Evolutionary conservation across 2,888 invertebrate species (phyloP).

Genomic region (Leptinotarsa peninsularis): DNA sequence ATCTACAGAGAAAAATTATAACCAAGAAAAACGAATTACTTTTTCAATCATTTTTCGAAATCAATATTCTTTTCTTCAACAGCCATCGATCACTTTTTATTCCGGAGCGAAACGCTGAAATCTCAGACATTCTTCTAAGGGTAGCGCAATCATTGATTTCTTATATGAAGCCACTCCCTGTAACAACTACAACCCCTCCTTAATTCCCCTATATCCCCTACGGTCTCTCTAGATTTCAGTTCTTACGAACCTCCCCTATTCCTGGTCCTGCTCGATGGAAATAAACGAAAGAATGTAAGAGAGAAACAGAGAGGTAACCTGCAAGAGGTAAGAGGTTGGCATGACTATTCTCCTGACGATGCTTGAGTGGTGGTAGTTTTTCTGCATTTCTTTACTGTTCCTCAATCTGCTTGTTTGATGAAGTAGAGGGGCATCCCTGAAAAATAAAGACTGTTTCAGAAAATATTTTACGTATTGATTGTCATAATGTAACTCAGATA

Average conservation of each 20-base stretch:
- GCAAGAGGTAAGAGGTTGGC: slow-evolving; percentile 44
- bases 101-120: slow-evolving; percentile 37
- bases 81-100: not conserved
- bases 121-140: slow-evolving; percentile 53
- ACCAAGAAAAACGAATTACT: not conserved
- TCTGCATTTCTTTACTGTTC: slow-evolving; percentile 35
- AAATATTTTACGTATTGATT: not conserved
- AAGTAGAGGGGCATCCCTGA: slow-evolving; percentile 35
- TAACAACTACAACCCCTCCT: slow-evolving; percentile 56
- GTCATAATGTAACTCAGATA: too few relatives aligned
- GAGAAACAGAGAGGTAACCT: slow-evolving; percentile 37
- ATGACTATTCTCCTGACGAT: slow-evolving; percentile 43
- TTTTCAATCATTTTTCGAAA: not conserved
- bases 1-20: too few relatives aligned
- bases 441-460: slow-evolving; percentile 27
- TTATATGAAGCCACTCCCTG: slow-evolving; percentile 63
- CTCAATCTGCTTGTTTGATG: slow-evolving; percentile 22
- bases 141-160: slow-evolving; percentile 62
- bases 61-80: not conserved
- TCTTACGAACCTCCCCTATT: slow-evolving; percentile 48
- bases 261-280: slow-evolving; percentile 39
- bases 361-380: slow-evolving; percentile 42
- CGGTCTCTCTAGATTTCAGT: slow-evolving; percentile 46
- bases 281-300: slow-evolving; percentile 44
- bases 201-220: slow-evolving; percentile 51